A percentile compares a stretch with the other conserved stretches of the same genome.
phyloP scores from a whole-genome alignment of 2,888 invertebrate species.

The Drosophila helvetica region DNA sequence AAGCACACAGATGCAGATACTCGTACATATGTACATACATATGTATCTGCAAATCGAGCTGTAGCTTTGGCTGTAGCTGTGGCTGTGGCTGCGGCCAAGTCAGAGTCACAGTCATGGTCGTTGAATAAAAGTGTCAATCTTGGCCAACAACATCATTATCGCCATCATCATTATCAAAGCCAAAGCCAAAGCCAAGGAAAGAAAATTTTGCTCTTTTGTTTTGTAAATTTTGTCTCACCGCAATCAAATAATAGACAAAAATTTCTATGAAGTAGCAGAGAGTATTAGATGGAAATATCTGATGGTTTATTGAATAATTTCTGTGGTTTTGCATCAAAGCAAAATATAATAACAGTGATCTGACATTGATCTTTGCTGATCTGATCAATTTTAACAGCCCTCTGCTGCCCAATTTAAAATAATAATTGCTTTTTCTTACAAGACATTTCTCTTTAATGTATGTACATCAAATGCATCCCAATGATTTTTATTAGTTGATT shows the following conservation, averaged over 20 bases:
- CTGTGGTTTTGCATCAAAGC: neutral
- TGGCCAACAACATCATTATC: constrained; percentile 49
- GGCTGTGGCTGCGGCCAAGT: constrained; percentile 5
- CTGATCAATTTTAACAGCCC: neutral
- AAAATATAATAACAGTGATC: too few species aligned
- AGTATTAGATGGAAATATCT: constrained; percentile 15
- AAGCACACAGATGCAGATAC: constrained; percentile 3
- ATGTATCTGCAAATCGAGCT: constrained; percentile 31
- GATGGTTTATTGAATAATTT: constrained; percentile 21
- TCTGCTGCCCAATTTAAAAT: neutral
- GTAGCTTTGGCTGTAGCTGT: constrained; percentile 7
- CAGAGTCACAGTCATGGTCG: constrained; percentile 80
- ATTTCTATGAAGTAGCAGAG: constrained; percentile 40
- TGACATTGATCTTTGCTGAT: neutral
- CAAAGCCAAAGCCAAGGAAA: constrained; percentile 51
- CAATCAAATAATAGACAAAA: constrained; percentile 22
- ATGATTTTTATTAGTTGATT: neutral
- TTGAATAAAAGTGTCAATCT: constrained; percentile 81
- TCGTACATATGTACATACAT: neutral
- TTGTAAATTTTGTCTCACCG: constrained; percentile 12
- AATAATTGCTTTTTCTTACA: neutral
- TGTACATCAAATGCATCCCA: neutral
- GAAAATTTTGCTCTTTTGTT: constrained; percentile 55
- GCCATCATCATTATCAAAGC: constrained; percentile 35
- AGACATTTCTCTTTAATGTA: neutral